Conservation (phyloP, 2,888 invertebrate genomes). For the Thysanoteuthis rhombus region DNA sequence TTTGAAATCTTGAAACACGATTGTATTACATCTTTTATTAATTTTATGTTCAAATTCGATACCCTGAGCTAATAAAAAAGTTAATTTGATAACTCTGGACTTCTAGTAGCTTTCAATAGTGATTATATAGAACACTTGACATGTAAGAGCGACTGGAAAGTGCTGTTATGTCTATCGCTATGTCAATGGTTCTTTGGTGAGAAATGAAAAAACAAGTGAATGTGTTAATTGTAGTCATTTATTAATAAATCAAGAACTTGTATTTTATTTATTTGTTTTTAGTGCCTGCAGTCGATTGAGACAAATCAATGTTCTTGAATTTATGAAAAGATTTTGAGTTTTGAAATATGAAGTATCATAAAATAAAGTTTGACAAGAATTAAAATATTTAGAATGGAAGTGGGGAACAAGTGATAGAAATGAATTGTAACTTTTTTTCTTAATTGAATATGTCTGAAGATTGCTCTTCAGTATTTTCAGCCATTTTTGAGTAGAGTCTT, state of each 20-base stretch:
- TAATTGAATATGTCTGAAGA: neutral
- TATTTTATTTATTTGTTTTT: neutral
- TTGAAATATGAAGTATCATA: neutral
- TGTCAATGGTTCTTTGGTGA: neutral
- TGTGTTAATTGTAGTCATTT: neutral
- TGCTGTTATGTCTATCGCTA: neutral
- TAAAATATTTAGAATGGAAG: conserved; percentile 12
- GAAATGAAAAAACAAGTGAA: neutral
- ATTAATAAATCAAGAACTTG: neutral
- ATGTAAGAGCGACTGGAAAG: neutral
- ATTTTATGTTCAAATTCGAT: neutral
- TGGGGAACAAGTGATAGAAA: neutral
- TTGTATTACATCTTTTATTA: neutral
- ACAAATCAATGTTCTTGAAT: neutral
- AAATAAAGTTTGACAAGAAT: neutral
- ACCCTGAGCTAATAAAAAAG: neutral
- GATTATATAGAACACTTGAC: neutral
- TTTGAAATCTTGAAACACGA: neutral
- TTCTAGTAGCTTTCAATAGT: neutral
- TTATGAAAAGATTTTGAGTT: neutral
- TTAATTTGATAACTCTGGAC: neutral
- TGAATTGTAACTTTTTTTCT: neutral
- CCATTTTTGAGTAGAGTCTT: neutral
- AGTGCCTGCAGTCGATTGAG: neutral
- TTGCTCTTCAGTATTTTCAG: neutral